A percentile compares a stretch with the other conserved stretches of the same genome.
Conservation (phyloP, 2,888 invertebrate genomes). For the Empis stercorea region DNA sequence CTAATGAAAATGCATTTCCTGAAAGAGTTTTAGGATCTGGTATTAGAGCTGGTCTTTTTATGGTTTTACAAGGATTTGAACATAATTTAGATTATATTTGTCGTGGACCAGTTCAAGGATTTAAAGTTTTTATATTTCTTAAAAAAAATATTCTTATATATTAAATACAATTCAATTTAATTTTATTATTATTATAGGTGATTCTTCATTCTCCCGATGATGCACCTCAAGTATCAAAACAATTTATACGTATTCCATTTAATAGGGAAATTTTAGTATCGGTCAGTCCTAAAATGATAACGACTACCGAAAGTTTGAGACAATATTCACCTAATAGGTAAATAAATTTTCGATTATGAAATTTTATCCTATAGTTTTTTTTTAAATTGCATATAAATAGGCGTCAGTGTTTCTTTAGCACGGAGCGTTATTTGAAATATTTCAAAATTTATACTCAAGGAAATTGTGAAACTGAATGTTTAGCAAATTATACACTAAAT, state of each 20-base stretch:
- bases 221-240: constrained; percentile 50
- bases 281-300: constrained; percentile 62
- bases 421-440: constrained; percentile 47
- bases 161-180: not conserved
- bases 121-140: constrained; percentile 40
- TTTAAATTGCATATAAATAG: constrained; percentile 21
- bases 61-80: constrained; percentile 45
- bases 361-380: not conserved
- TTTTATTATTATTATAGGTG: constrained; percentile 34
- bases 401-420: constrained; percentile 53
- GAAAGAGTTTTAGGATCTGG: constrained; percentile 53
- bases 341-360: too few relatives aligned
- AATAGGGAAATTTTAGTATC: constrained; percentile 55
- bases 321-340: constrained; percentile 41
- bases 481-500: constrained; percentile 49
- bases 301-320: constrained; percentile 48
- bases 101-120: constrained; percentile 58
- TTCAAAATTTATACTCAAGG: constrained; percentile 57
- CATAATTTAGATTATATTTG: constrained; percentile 56
- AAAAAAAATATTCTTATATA: not conserved
- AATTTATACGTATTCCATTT: constrained; percentile 53
- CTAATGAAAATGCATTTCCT: constrained; percentile 50
- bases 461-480: constrained; percentile 59
- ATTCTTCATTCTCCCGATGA: constrained; percentile 57
- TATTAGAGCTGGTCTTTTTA: constrained; percentile 48